Evolutionary conservation across 2,113 vertebrate genomes (phyloP), one percentile per base, ranked within the genome.

Genomic region (Poeciliopsis turrubarensis): DNA sequence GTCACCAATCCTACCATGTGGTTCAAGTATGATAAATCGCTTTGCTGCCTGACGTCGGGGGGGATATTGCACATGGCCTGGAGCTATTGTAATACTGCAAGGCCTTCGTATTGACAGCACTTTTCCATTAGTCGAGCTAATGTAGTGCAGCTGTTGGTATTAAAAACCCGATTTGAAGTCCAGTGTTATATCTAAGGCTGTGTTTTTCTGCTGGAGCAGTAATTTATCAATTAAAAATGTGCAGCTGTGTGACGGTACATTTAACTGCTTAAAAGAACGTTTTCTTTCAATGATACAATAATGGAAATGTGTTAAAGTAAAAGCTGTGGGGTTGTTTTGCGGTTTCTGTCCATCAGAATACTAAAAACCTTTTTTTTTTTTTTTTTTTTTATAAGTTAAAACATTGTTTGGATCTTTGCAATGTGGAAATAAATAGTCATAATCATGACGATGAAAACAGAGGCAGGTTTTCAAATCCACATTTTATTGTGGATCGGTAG

Each of bases 1-100:
- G 71, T 73, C 65, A 65, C 34, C 30, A 37, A n/a, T 64, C n/a
- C 54, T 5, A 47, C 71, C 69, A 63, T 44, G 8, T 69, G 39
- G 14, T 86, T 60, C 61, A 69, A 70, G 29, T 31, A 29, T 66
- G 22, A 5, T 67, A 77, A 77, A 78, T 70, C 41, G 44, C 72
- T 70, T 77, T 70, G 69, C 31, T 51, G 29, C 75, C 63, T 80
- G 44, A 76, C 44, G 79, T 88, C 63, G 76, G 77, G 67, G 67
- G 76, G 34, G 10, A 37, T 37, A 37, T 37, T 37, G 34, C 34
- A 37, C 34, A 37, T 37, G 34, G 41, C 60, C 32, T 22, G 26
- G 27, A 14, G 44, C 41, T 76, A 32, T 79, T 80, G 32, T 37
- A 3, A 14, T 17, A 15, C 60, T 75, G 60, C 27, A 29, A 27